Evolutionary conservation across 2,888 invertebrate species (phyloP).

Genomic region (Melanchra persicariae): DNA sequence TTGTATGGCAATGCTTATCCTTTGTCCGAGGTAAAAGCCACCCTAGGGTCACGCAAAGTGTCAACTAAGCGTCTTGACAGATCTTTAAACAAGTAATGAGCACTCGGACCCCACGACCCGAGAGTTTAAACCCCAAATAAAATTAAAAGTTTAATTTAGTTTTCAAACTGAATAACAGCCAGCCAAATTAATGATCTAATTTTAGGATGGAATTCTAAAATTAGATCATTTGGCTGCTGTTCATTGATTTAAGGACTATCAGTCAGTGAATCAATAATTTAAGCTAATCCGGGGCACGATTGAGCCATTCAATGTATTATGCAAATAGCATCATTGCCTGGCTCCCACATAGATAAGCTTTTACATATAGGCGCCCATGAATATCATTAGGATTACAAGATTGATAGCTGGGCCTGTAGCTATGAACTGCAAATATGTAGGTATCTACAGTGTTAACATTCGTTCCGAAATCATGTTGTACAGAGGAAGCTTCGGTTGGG

Average conservation of each 20-base stretch:
- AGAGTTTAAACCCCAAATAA: too few relatives aligned
- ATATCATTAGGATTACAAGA: constrained; percentile 29
- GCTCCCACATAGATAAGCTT: constrained; percentile 24
- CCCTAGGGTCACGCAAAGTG: too few relatives aligned
- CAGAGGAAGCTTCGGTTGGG: too few relatives aligned
- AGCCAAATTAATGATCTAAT: background rate
- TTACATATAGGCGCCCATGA: background rate
- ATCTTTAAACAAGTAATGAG: too few relatives aligned
- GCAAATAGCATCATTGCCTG: constrained; percentile 28
- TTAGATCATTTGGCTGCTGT: background rate
- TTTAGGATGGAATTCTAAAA: constrained; percentile 2
- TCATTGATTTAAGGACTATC: background rate
- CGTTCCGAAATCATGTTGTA: too few relatives aligned
- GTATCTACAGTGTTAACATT: background rate
- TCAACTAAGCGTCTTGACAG: too few relatives aligned
- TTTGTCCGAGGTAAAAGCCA: too few relatives aligned
- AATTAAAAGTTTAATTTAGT: too few relatives aligned
- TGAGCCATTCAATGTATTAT: constrained; percentile 33
- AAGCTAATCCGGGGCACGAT: constrained; percentile 19
- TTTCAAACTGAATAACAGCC: background rate
- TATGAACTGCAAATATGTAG: background rate
- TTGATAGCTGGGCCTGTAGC: background rate
- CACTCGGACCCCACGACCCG: too few relatives aligned
- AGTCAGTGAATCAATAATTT: constrained; percentile 20
- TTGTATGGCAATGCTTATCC: too few relatives aligned